Evolutionary conservation across 2,113 vertebrate genomes (phyloP), one percentile per base, ranked within the genome.

Genomic region (Procavia capensis): DNA sequence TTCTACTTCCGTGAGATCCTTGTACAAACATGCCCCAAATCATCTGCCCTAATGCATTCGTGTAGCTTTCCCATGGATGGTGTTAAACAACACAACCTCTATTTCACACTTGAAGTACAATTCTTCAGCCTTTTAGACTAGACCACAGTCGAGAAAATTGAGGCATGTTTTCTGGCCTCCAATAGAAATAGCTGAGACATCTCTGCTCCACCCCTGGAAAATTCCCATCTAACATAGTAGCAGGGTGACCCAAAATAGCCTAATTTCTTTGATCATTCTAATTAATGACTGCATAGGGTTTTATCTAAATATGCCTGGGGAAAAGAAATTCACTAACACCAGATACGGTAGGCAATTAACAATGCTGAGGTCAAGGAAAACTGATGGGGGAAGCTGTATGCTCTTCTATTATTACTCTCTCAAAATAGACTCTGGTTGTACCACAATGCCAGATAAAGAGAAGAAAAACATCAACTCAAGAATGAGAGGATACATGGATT

Each of bases 401-500:
- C 36, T 83, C 72, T 68, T 81, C 8, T 11, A 3, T 81, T 22
- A 6, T 19, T 47, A 88, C 87, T 91, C 22, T 68, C 85, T 64
- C 36, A 87, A 92, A 96, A 85, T 43, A 81, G 72, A 36, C 43
- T 43, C 64, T 8, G 68, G 36, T 10, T 6, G 1, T 1, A 25
- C 10, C 3, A 2, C 5, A 19, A 66, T 14, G 34, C 10, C 45
- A 19, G 10, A 25, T 1, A 17, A 1, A 27, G 57, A 29, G 59
- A 27, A 70, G 11, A 16, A 10, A 64, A n/a, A 9, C 0, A 2
- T 9, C 1, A 9, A 16, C 36, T 24, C 36, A 20, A 4, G 14
- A 2, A 20, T 0, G n/a, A 3, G 5, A 9, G 19, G n/a, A 0
- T 4, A 3, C 1, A 1, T 10, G 14, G 1, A 0, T 54, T 6